A percentile compares a stretch with the other conserved stretches of the same genome.
Evolutionary conservation across 2,113 vertebrate genomes (phyloP).

Genomic region (Engystomops pustulosus): DNA sequence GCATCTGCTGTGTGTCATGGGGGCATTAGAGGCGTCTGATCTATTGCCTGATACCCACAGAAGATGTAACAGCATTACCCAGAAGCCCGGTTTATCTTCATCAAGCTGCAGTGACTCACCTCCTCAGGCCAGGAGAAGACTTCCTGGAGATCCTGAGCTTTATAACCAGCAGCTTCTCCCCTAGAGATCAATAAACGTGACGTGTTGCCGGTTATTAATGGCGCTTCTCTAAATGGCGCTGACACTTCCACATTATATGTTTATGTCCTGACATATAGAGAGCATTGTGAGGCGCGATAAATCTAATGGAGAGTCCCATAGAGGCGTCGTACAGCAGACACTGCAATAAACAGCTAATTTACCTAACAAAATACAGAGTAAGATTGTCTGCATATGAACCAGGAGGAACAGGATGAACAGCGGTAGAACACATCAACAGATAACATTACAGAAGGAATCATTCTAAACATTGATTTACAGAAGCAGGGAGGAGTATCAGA

Average conservation of each 20-base stretch:
- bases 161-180: not conserved
- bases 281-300: not conserved
- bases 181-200: conserved; percentile 31
- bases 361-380: not conserved
- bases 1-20: conserved; percentile 46
- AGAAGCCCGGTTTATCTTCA: conserved; percentile 34
- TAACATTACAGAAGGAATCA: no score
- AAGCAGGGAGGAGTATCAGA: no score
- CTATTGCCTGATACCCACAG: not conserved
- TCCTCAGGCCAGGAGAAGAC: conserved; percentile 32
- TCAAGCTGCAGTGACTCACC: conserved; percentile 24
- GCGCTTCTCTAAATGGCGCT: not conserved
- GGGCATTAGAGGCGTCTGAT: conserved; percentile 7
- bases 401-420: not conserved
- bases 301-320: not conserved
- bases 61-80: conserved; percentile 44
- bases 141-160: conserved; percentile 20
- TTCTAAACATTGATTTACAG: no score
- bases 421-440: no score
- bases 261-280: not conserved
- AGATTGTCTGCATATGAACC: not conserved
- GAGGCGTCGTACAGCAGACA: not conserved
- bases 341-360: no score
- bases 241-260: not conserved
- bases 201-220: conserved; percentile 18